phyloP scores from a whole-genome alignment of 2,888 invertebrate species.

The Tachina fera region DNA sequence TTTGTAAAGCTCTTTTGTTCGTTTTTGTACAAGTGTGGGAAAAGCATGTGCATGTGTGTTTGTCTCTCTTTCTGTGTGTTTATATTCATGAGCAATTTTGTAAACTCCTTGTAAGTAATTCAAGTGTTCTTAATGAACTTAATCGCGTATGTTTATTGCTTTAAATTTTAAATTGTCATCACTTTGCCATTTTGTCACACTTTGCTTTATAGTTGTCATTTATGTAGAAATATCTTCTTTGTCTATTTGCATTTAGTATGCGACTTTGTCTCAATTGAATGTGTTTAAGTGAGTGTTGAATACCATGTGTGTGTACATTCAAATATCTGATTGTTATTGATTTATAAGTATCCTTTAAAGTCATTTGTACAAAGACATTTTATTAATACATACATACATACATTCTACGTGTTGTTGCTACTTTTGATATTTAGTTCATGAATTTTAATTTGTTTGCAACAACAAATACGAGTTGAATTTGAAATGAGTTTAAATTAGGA shows the following conservation, averaged over 20 bases:
- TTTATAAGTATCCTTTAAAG: slow-evolving; percentile 41
- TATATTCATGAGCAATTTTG: slow-evolving; percentile 23
- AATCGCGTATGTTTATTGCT: slow-evolving; percentile 82
- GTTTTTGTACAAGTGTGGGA: slow-evolving; percentile 3
- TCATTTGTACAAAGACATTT: slow-evolving; percentile 20
- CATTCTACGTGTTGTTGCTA: slow-evolving; percentile 35
- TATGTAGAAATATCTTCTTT: neutral
- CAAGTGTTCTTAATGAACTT: slow-evolving; percentile 77
- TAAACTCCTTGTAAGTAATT: slow-evolving; percentile 66
- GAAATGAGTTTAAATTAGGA: neutral
- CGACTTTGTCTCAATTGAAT: slow-evolving; percentile 32
- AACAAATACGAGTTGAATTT: neutral
- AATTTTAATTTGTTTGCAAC: slow-evolving; percentile 56
- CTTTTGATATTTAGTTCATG: slow-evolving; percentile 43
- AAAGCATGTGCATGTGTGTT: neutral
- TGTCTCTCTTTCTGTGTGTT: neutral
- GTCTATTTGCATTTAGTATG: slow-evolving; percentile 13
- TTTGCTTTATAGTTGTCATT: slow-evolving; percentile 66
- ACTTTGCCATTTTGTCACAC: slow-evolving; percentile 78
- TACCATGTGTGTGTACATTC: slow-evolving; percentile 7
- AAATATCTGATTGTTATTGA: slow-evolving; percentile 47
- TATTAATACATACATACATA: slow-evolving; percentile 45
- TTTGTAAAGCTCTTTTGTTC: slow-evolving; percentile 38
- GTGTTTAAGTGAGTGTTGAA: slow-evolving; percentile 24
- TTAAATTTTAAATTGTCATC: slow-evolving; percentile 75